A percentile compares a stretch with the other conserved stretches of the same genome.
Conservation (phyloP, 37 sponge, comb jelly and placozoan species). For the Spongia lamella region DNA sequence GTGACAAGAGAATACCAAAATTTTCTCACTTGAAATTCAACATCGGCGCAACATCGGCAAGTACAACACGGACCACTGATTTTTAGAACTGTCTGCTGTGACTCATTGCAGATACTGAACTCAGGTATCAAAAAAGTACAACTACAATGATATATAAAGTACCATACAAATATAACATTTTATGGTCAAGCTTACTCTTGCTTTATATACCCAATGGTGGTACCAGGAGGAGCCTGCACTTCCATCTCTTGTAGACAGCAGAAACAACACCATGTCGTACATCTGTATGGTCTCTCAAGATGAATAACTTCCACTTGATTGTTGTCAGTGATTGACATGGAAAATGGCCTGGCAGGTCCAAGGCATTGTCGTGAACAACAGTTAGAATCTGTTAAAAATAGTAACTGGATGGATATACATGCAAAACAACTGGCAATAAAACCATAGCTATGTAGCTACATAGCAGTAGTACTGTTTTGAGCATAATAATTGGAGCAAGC, state of each 20-base stretch:
- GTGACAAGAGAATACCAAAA: neutral
- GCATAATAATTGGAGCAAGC: too few species aligned
- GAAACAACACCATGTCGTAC: conserved; percentile 76
- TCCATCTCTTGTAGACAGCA: conserved; percentile 89
- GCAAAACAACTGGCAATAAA: too few species aligned
- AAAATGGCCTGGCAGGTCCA: conserved; percentile 77
- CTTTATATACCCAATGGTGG: conserved; percentile 72
- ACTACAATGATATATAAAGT: neutral
- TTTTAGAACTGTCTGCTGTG: conserved; percentile 66
- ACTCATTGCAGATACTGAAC: conserved; percentile 68
- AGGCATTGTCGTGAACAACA: conserved; percentile 82
- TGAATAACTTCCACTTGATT: conserved; percentile 81
- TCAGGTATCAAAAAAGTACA: conserved; percentile 66
- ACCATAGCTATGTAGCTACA: too few species aligned
- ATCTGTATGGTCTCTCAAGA: conserved; percentile 73
- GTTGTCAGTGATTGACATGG: conserved; percentile 88
- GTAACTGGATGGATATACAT: too few species aligned
- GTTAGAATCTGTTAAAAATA: conserved; percentile 10
- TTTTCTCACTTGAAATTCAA: conserved; percentile 67
- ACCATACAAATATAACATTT: neutral
- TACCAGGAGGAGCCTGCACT: conserved; percentile 95
- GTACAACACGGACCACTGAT: conserved; percentile 80
- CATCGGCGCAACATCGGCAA: conserved; percentile 72
- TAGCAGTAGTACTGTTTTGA: too few species aligned
- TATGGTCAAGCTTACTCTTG: conserved; percentile 52